phyloP scores from a whole-genome alignment of 2,888 invertebrate species.

The Alentia gelatinosa region DNA sequence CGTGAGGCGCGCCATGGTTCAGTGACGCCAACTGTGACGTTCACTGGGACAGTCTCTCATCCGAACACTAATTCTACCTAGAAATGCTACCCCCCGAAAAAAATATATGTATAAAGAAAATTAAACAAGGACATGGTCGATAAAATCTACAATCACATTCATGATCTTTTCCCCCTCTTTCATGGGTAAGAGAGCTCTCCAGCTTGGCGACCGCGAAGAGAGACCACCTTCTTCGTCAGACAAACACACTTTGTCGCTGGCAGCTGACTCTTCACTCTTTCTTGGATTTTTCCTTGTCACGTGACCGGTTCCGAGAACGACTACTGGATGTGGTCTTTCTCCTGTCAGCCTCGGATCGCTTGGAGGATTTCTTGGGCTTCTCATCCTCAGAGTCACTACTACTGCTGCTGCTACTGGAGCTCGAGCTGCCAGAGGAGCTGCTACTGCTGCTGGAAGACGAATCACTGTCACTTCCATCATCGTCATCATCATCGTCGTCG shows the following conservation, averaged over 20 bases:
- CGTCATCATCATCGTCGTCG: neutral
- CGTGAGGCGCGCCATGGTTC: too few species aligned
- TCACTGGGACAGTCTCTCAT: neutral
- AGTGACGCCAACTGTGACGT: neutral
- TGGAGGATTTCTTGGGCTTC: neutral
- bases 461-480: slow-evolving; percentile 39
- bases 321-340: neutral
- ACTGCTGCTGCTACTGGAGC: slow-evolving; percentile 34
- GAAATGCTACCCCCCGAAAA: neutral
- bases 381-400: slow-evolving; percentile 51
- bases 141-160: slow-evolving; percentile 20
- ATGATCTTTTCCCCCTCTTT: neutral
- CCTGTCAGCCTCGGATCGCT: neutral
- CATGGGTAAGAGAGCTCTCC: neutral
- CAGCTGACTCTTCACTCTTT: neutral
- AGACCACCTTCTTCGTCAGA: neutral
- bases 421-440: slow-evolving; percentile 41
- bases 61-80: neutral
- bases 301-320: neutral
- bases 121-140: neutral
- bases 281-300: slow-evolving; percentile 27
- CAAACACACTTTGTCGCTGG: neutral
- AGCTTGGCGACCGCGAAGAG: neutral
- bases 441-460: slow-evolving; percentile 21
- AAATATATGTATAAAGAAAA: neutral